Evolutionary conservation across 2,797 vertebrate genomes (phyloP), one percentile per base, ranked within the genome.

Genomic region (Anisognathus igniventris): DNA sequence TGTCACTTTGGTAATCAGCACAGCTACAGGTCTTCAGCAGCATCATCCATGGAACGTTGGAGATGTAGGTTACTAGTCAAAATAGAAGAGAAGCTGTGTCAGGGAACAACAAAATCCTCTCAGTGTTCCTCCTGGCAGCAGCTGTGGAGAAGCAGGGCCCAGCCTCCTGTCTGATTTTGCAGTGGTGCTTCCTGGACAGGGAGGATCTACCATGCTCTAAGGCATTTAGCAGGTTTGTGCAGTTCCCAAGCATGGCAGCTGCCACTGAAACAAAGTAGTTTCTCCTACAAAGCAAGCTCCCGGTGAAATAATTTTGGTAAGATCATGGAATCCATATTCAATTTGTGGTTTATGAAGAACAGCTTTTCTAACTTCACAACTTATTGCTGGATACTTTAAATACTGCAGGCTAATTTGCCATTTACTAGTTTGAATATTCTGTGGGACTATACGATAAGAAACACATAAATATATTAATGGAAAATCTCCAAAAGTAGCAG

Each of bases 1-100:
- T 51, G 61, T 24, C 33, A 9, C 18, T 45, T 56, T 1, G 8
- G n/a, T 20, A 30, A 72, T 13, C 56, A 17, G 51, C 53, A 18
- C 4, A 33, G 51, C 44, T 44, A 19, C 11, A 14, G 37, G 19
- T 35, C 27, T 58, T 50, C 35, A 42, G 25, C 71, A 40, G 53
- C 54, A 14, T 23, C 1, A 0, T 10, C 4, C 10, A 6, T 11
- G 7, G 16, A 25, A 48, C 11, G 1, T 9, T n/a, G 11, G 45
- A 66, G 45, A n/a, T 14, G 45, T 14, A 40, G 33, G 51, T 65
- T 47, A 54, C 35, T 48, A 7, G 16, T 14, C 2, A 3, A 77
- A 86, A 65, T 1, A 44, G 22, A 47, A 70, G 47, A 66, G 44
- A 60, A 79, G 18, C 37, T 40, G 48, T 66, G 27, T 30, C 64